These are phyloP conservation scores for Silurus lanzhouensis DNA, from an alignment of 2,797 vertebrate genomes.

Conservation along the genomic window DNA sequence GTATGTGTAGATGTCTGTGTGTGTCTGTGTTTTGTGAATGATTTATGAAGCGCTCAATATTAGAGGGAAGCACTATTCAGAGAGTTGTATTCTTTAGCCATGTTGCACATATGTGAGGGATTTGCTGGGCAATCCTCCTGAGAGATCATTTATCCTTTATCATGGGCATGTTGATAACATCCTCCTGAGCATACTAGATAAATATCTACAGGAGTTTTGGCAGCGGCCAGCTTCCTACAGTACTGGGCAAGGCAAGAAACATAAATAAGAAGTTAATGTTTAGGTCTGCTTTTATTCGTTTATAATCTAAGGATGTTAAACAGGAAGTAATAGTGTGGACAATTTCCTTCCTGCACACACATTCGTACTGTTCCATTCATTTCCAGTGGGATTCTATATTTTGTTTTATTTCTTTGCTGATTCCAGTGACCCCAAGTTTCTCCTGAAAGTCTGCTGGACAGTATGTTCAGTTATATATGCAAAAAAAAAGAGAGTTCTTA, in stretches of 20 bases:
- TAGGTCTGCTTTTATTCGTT: slow-evolving; percentile 72
- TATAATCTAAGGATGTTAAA: slow-evolving; percentile 76
- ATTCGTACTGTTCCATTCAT: slow-evolving; percentile 66
- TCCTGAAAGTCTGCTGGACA: neutral
- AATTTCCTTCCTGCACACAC: slow-evolving; percentile 77
- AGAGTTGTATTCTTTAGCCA: slow-evolving; percentile 70
- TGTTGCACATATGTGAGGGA: slow-evolving; percentile 72
- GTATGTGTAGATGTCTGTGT: slow-evolving; percentile 27
- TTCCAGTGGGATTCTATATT: slow-evolving; percentile 28
- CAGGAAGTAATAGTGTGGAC: slow-evolving; percentile 76
- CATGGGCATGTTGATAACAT: slow-evolving; percentile 78
- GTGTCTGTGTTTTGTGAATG: slow-evolving; percentile 36
- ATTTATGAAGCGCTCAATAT: slow-evolving; percentile 58
- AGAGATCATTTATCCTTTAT: slow-evolving; percentile 78
- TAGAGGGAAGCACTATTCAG: slow-evolving; percentile 69
- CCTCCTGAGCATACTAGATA: slow-evolving; percentile 63
- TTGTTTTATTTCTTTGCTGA: slow-evolving; percentile 31
- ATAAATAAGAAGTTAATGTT: slow-evolving; percentile 76
- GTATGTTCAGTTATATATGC: slow-evolving; percentile 34
- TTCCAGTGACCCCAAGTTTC: neutral
- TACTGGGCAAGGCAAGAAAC: slow-evolving; percentile 61
- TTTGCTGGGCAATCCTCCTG: slow-evolving; percentile 56
- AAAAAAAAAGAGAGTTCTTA: neutral
- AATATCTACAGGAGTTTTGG: slow-evolving; percentile 58
- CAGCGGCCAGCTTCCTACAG: slow-evolving; percentile 65